Conservation (phyloP, 2,113 vertebrate species). For the Cygnus buccinator region DNA sequence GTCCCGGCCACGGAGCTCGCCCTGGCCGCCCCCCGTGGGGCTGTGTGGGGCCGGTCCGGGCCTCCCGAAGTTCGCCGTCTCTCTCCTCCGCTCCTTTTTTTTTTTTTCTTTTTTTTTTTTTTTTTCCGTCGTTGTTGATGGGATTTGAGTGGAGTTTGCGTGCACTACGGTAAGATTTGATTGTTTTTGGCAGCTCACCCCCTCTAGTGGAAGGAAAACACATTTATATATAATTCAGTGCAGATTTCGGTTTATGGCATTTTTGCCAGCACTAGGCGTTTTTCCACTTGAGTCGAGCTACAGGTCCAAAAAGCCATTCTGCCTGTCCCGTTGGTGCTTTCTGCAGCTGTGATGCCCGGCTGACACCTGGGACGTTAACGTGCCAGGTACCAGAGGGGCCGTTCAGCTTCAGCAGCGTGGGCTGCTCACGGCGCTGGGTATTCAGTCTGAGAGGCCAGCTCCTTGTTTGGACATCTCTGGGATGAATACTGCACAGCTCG, state of each 20-base stretch:
- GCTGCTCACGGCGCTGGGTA: not conserved
- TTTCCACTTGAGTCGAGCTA: not conserved
- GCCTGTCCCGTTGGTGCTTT: not conserved
- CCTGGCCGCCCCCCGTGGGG: too few relatives aligned
- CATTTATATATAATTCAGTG: not conserved
- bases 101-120: too few relatives aligned
- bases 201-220: not conserved
- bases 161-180: not conserved
- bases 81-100: too few relatives aligned
- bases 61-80: not conserved
- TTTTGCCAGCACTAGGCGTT: not conserved
- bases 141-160: not conserved
- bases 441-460: not conserved
- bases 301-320: not conserved
- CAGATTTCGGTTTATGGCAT: not conserved
- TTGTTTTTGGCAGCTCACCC: not conserved
- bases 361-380: fast-evolving
- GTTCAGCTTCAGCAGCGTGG: not conserved
- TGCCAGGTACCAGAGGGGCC: not conserved
- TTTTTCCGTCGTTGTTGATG: not conserved
- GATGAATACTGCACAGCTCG: not conserved
- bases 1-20: too few relatives aligned
- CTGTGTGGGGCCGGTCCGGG: not conserved
- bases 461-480: constrained; percentile 57
- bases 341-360: fast-evolving